Evolutionary conservation across 2,113 vertebrate genomes (phyloP).

Genomic region (Thryonomys swinderianus): DNA sequence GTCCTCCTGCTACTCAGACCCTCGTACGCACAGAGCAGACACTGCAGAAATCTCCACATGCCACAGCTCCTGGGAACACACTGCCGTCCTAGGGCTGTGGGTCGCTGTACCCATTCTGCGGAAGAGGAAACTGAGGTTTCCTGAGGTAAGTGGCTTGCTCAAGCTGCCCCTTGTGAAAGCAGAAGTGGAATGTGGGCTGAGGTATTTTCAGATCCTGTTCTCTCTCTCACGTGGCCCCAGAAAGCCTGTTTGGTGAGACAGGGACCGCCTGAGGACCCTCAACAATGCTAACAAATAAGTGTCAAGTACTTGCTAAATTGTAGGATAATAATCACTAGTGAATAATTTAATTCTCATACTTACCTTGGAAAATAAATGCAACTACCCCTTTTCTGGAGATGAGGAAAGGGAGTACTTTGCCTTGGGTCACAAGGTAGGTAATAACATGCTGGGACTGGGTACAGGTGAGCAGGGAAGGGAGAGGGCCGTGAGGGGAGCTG

Average conservation of each 20-base stretch:
- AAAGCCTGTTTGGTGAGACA: conserved; percentile 22
- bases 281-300: background rate
- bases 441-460: background rate
- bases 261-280: background rate
- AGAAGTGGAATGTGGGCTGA: background rate
- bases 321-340: background rate
- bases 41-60: background rate
- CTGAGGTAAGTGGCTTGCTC: background rate
- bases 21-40: background rate
- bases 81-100: background rate
- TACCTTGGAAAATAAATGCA: background rate
- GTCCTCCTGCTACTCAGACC: background rate
- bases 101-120: background rate
- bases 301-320: background rate
- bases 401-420: background rate
- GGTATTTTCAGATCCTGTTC: background rate
- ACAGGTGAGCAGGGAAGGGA: background rate
- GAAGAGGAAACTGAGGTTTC: conserved; percentile 50
- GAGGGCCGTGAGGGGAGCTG: background rate
- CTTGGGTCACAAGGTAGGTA: background rate
- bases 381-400: background rate
- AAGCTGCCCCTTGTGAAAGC: background rate
- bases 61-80: background rate
- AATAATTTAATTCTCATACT: background rate
- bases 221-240: background rate